Conservation (phyloP, 2,797 vertebrate species). For the Eptatretus atami region DNA sequence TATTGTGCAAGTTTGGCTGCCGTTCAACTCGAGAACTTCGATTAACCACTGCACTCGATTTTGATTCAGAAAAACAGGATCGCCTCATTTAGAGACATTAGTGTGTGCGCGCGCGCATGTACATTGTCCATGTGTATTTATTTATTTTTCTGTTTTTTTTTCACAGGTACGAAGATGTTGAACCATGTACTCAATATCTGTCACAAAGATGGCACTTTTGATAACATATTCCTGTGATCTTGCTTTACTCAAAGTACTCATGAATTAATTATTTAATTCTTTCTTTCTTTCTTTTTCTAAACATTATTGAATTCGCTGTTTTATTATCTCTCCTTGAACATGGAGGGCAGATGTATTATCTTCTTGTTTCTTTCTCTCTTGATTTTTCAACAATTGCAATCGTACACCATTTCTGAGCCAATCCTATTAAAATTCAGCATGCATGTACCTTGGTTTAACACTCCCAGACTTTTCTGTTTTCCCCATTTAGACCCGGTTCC, state of each 20-base stretch:
- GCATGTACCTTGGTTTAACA: too few species aligned
- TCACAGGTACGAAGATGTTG: slow-evolving; percentile 90
- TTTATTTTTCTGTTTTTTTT: slow-evolving; percentile 8
- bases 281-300: not conserved
- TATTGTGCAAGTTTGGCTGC: too few species aligned
- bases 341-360: slow-evolving; percentile 4
- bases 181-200: slow-evolving; percentile 99
- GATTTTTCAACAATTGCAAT: not conserved
- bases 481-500: too few species aligned
- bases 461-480: too few species aligned
- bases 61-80: too few species aligned
- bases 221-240: slow-evolving; percentile 98
- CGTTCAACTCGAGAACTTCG: too few species aligned
- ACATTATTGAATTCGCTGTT: slow-evolving; percentile 5
- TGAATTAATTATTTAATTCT: slow-evolving; percentile 8
- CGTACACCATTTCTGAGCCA: too few species aligned
- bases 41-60: too few species aligned
- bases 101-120: too few species aligned
- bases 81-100: too few species aligned
- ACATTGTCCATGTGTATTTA: not conserved
- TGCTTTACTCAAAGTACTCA: not conserved
- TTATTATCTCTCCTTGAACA: not conserved
- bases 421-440: too few species aligned
- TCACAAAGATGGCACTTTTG: slow-evolving; percentile 98
- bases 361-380: slow-evolving; percentile 6